Conservation (phyloP, 2,113 vertebrate genomes). For the Mirounga angustirostris region DNA sequence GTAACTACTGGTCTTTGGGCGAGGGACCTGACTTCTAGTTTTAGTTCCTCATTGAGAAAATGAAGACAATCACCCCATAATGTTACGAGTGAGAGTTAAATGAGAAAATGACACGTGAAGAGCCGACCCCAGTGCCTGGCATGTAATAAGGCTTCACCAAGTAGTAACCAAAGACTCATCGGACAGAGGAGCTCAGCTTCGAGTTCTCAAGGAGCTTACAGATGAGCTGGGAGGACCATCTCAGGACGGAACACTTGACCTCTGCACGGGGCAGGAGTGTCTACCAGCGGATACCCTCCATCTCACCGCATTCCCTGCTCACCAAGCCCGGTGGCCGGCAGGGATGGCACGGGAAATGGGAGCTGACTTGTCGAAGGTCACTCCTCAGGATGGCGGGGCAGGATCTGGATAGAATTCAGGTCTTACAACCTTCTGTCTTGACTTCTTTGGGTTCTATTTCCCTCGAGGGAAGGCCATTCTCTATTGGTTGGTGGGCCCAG, state of each 20-base stretch:
- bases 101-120: not conserved
- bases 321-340: fast-evolving
- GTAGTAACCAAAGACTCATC: too few relatives aligned
- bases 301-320: not conserved
- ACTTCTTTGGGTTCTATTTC: not conserved
- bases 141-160: fast-evolving
- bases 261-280: not conserved
- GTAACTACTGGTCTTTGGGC: not conserved
- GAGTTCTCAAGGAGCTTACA: not conserved
- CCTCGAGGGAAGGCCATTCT: not conserved
- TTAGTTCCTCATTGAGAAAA: conserved; percentile 37
- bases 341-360: fast-evolving
- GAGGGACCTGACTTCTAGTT: conserved; percentile 22
- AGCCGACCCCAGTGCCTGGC: not conserved
- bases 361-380: not conserved
- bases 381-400: not conserved
- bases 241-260: not conserved
- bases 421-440: not conserved
- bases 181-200: not conserved
- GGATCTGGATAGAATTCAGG: not conserved
- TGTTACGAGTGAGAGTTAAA: not conserved
- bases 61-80: not conserved
- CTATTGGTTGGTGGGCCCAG: not conserved
- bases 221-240: not conserved
- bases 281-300: not conserved